phyloP scores from a whole-genome alignment of 2,113 vertebrate species.

The Stomatorhinus ivindoensis region DNA sequence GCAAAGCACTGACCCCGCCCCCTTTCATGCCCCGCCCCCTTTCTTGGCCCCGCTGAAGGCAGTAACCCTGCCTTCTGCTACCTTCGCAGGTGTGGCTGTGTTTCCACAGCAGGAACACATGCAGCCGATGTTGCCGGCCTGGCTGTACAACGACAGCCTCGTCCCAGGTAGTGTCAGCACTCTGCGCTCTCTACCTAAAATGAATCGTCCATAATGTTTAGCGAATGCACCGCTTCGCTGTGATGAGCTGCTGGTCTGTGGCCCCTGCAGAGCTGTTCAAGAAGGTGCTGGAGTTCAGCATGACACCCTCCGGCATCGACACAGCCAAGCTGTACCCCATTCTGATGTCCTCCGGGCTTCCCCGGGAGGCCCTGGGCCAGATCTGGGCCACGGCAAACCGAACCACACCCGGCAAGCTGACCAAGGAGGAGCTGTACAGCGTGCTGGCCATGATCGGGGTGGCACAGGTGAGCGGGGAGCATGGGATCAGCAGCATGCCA shows the following conservation, averaged over 20 bases:
- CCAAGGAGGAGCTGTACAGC: slow-evolving; percentile 90
- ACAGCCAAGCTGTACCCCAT: slow-evolving; percentile 95
- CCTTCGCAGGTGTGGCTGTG: slow-evolving; percentile 72
- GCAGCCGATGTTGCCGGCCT: slow-evolving; percentile 81
- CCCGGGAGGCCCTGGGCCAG: slow-evolving; percentile 89
- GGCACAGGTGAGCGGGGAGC: slow-evolving; percentile 70
- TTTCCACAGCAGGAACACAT: slow-evolving; percentile 85
- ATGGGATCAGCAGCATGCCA: neutral
- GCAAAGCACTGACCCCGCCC: slow-evolving; percentile 17
- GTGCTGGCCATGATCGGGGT: slow-evolving; percentile 89
- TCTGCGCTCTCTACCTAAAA: neutral
- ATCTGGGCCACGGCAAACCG: slow-evolving; percentile 96
- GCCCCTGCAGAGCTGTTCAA: slow-evolving; percentile 78
- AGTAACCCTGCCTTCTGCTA: neutral
- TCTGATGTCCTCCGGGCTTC: slow-evolving; percentile 92
- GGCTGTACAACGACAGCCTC: slow-evolving; percentile 89
- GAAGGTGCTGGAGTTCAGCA: slow-evolving; percentile 84
- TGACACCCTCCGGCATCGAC: slow-evolving; percentile 88
- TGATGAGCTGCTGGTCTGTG: neutral
- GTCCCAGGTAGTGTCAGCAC: slow-evolving; percentile 74
- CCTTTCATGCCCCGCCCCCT: too few relatives aligned
- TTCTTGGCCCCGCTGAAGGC: slow-evolving; percentile 24
- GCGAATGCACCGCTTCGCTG: neutral
- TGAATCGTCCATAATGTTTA: neutral
- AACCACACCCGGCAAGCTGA: slow-evolving; percentile 90